phyloP scores from a whole-genome alignment of 1,140 invertebrate genomes.

The Brachionus manjavacas region DNA sequence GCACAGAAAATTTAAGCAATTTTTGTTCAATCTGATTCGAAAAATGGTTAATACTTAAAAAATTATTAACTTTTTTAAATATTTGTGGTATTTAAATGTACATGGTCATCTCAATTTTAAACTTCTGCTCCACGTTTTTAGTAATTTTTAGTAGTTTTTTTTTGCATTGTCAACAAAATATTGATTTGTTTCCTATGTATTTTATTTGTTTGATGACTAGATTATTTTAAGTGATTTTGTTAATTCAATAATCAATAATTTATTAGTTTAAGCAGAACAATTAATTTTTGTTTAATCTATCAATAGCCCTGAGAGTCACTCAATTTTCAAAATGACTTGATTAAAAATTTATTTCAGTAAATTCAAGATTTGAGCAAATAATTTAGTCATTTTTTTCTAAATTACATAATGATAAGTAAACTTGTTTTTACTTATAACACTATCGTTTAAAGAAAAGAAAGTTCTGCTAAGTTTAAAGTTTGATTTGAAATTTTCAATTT shows the following conservation, averaged over 20 bases:
- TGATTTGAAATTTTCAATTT: too few relatives aligned
- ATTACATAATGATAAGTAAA: neutral
- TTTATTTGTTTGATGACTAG: neutral
- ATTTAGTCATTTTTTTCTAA: neutral
- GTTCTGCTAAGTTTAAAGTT: too few relatives aligned
- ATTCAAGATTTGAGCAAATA: neutral
- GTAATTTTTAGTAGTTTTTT: neutral
- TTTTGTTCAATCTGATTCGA: too few relatives aligned
- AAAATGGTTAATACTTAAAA: too few relatives aligned
- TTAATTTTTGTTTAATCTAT: neutral
- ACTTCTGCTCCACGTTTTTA: neutral
- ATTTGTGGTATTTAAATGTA: too few relatives aligned
- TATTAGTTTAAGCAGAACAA: neutral
- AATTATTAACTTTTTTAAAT: too few relatives aligned
- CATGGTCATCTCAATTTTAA: too few relatives aligned
- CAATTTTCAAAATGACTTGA: neutral
- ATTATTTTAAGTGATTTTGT: neutral
- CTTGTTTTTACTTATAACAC: neutral
- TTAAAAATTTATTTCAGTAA: too few relatives aligned
- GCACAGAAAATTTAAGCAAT: neutral
- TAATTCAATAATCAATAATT: conserved; percentile 7
- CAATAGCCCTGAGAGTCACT: neutral
- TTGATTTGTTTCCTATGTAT: neutral
- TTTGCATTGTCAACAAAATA: neutral
- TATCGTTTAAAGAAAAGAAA: neutral